Conservation (phyloP, 2,888 invertebrate genomes). For the Ichneumoninae sp. region DNA sequence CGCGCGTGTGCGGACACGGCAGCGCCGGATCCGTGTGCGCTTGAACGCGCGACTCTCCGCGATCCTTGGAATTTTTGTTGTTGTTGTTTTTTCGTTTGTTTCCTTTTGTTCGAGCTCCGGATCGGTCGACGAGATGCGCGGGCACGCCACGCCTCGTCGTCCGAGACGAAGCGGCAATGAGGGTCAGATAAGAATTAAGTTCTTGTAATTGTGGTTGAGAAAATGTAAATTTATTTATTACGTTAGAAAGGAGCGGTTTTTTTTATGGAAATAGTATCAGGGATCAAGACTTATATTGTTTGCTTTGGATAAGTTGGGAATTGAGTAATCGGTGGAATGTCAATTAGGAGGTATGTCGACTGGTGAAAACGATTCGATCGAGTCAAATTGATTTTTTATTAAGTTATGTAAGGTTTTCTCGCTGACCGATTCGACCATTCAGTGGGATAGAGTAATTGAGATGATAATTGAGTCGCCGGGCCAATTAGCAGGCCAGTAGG, state of each 20-base stretch:
- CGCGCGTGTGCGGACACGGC: neutral
- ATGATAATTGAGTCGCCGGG: too few relatives aligned
- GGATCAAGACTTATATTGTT: neutral
- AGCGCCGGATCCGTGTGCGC: constrained; percentile 23
- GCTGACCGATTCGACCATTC: neutral
- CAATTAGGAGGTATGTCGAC: neutral
- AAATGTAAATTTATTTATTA: neutral
- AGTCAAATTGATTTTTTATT: neutral
- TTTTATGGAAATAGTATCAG: neutral
- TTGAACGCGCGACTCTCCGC: constrained; percentile 26
- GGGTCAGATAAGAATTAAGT: constrained; percentile 19
- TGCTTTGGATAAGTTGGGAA: neutral
- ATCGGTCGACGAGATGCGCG: constrained; percentile 43
- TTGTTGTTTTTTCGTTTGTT: neutral
- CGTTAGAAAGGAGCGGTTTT: neutral
- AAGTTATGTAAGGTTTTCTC: neutral
- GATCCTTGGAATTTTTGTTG: constrained; percentile 38
- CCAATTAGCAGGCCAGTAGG: neutral
- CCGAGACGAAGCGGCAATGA: constrained; percentile 6
- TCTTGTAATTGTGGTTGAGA: neutral
- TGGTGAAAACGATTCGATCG: neutral
- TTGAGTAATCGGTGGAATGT: neutral
- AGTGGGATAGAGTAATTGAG: neutral
- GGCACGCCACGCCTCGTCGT: constrained; percentile 55
- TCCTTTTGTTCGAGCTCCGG: constrained; percentile 33